These are phyloP conservation scores for Phaenicophaeus curvirostris DNA, from an alignment of 2,797 vertebrate genomes.

Conservation along the genomic window DNA sequence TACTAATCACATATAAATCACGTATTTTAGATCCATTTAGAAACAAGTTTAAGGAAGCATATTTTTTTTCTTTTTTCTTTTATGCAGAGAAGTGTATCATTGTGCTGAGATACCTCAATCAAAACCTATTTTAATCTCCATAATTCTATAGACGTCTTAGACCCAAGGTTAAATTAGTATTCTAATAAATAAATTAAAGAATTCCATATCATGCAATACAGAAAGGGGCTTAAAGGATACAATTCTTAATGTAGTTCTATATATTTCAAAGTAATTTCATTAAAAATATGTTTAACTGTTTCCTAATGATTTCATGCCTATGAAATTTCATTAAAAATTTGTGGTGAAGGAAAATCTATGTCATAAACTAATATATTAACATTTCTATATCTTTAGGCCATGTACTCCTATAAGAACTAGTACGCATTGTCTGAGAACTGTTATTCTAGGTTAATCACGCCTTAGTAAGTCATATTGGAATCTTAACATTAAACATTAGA, in stretches of 20 bases:
- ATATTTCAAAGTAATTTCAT: not conserved
- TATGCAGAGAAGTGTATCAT: not conserved
- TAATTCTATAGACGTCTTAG: not conserved
- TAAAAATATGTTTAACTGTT: not conserved
- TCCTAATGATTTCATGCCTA: not conserved
- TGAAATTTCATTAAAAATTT: not conserved
- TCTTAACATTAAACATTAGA: not conserved
- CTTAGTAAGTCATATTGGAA: not conserved
- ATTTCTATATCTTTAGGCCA: not conserved
- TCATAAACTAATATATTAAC: not conserved
- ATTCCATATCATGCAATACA: not conserved
- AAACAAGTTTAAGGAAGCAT: fast-evolving
- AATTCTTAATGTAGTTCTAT: not conserved
- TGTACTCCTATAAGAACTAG: not conserved
- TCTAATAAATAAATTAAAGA: not conserved
- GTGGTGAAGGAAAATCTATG: not conserved
- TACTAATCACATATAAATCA: not conserved
- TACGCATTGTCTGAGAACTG: not conserved
- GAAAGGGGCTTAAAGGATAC: not conserved
- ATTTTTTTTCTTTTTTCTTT: not conserved
- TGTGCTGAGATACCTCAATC: fast-evolving
- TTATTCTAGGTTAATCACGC: not conserved
- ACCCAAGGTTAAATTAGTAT: not conserved
- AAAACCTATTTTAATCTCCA: not conserved
- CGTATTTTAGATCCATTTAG: not conserved